These are phyloP conservation scores for Ailurus styani DNA, from an alignment of 2,113 vertebrate species.

Conservation along the genomic window DNA sequence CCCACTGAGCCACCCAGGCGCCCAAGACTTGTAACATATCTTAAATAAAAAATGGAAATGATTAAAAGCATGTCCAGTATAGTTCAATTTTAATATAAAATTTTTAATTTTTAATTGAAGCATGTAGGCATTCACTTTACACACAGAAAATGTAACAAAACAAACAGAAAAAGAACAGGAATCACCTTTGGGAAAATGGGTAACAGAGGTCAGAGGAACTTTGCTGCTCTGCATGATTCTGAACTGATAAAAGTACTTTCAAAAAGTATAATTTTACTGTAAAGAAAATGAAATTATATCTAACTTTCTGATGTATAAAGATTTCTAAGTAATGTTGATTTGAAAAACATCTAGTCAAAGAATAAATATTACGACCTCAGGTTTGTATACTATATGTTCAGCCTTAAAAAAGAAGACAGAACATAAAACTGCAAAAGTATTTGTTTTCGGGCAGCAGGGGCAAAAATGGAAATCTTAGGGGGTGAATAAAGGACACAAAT, in stretches of 20 bases:
- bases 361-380: not conserved
- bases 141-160: not conserved
- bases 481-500: not conserved
- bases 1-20: too few species aligned
- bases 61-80: not conserved
- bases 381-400: not conserved
- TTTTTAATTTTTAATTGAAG: not conserved
- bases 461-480: not conserved
- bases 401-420: not conserved
- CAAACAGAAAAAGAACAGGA: not conserved
- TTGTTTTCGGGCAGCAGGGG: not conserved
- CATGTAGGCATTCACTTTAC: not conserved
- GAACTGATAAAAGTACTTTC: not conserved
- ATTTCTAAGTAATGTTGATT: not conserved
- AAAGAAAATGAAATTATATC: not conserved
- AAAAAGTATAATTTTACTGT: not conserved
- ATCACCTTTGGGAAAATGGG: not conserved
- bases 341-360: not conserved
- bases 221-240: not conserved
- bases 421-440: not conserved
- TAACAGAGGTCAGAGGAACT: not conserved
- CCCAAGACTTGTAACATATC: not conserved
- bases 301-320: not conserved
- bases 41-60: not conserved
- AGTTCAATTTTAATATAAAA: not conserved